Conservation (phyloP, 2,888 invertebrate genomes). For the Tetanocera ferruginea region DNA sequence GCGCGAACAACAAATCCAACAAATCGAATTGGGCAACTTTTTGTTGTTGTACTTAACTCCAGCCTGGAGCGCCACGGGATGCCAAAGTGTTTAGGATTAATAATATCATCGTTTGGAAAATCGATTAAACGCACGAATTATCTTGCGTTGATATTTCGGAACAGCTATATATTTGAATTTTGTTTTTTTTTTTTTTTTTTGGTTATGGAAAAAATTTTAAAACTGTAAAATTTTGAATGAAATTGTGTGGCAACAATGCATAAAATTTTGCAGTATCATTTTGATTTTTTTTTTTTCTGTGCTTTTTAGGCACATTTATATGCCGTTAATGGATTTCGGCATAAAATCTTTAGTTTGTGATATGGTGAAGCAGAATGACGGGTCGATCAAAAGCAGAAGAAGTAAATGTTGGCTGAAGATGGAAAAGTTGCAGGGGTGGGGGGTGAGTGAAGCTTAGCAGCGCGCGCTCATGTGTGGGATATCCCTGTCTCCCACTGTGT, state of each 20-base stretch:
- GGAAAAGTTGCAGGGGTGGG: neutral
- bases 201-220: neutral
- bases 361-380: neutral
- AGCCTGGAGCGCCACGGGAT: slow-evolving; percentile 47
- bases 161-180: neutral
- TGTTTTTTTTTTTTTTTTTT: neutral
- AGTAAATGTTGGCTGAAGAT: no score
- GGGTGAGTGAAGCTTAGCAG: neutral
- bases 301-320: neutral
- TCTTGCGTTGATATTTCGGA: neutral
- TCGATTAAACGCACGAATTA: slow-evolving; percentile 62
- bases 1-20: neutral
- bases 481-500: neutral
- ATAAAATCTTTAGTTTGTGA: neutral
- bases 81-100: slow-evolving; percentile 49
- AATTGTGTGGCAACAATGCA: slow-evolving; percentile 3
- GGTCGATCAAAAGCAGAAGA: neutral
- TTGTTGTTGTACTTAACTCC: neutral
- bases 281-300: neutral
- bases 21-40: slow-evolving; percentile 10
- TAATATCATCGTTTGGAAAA: slow-evolving; percentile 53
- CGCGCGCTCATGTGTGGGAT: slow-evolving; percentile 16
- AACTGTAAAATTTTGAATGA: slow-evolving; percentile 32
- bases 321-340: slow-evolving; percentile 19
- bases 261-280: slow-evolving; percentile 10